phyloP scores from a whole-genome alignment of 2,888 invertebrate species.

The Harpalus rufipes region DNA sequence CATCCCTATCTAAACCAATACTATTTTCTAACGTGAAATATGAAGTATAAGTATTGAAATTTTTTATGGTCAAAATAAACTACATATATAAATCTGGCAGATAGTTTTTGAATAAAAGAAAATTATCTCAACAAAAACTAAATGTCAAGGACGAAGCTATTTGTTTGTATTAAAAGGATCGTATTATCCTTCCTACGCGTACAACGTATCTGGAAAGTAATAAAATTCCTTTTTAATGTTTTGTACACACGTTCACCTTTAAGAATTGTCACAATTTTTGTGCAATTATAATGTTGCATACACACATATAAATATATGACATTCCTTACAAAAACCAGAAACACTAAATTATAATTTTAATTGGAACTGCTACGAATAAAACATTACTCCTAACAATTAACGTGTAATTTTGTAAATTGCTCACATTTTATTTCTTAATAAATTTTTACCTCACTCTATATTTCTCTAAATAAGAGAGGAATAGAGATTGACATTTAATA shows the following conservation, averaged over 20 bases:
- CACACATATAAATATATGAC: not conserved
- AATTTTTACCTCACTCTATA: no score
- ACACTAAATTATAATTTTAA: no score
- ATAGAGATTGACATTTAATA: no score
- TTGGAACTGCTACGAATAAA: no score
- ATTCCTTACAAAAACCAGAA: not conserved
- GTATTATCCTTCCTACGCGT: conserved; percentile 34
- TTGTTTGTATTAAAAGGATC: conserved; percentile 37
- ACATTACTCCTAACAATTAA: no score
- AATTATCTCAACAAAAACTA: conserved; percentile 30
- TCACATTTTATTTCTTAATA: no score
- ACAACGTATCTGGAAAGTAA: not conserved
- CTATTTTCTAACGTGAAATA: no score
- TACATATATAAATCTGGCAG: not conserved
- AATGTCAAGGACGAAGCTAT: conserved; percentile 33
- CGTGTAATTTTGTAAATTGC: no score
- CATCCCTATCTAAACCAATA: no score
- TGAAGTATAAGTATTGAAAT: no score
- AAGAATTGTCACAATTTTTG: conserved; percentile 34
- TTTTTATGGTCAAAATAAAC: no score
- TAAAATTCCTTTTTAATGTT: conserved; percentile 27
- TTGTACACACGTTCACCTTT: conserved; percentile 40
- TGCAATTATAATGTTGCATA: not conserved
- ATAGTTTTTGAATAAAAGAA: conserved; percentile 33
- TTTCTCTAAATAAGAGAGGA: no score